Conservation (phyloP, 2,113 vertebrate genomes). For the Pimephales promelas region DNA sequence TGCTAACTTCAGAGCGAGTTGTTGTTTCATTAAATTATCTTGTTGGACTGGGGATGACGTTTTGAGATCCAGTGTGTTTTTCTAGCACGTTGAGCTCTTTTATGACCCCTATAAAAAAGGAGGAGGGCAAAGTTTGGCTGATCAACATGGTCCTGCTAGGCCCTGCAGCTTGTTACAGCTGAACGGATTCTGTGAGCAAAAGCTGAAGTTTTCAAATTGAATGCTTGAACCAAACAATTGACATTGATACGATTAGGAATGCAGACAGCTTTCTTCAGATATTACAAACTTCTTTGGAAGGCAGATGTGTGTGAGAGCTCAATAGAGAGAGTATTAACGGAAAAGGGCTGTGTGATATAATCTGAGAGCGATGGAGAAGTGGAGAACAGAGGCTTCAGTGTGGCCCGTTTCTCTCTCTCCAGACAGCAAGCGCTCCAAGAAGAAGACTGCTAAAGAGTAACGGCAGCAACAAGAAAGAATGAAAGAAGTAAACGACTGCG, state of each 20-base stretch:
- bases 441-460: conserved; percentile 45
- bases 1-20: not conserved
- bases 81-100: not conserved
- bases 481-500: conserved; percentile 18
- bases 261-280: not conserved
- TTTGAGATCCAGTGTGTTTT: not conserved
- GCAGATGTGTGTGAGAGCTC: not conserved
- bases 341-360: conserved; percentile 27
- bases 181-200: not conserved
- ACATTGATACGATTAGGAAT: not conserved
- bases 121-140: not conserved
- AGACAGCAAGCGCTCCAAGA: not conserved
- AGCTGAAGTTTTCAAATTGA: not conserved
- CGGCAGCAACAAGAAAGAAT: conserved; percentile 4
- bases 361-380: conserved; percentile 2
- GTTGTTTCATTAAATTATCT: not conserved
- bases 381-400: conserved; percentile 54
- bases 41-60: not conserved
- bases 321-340: not conserved
- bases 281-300: not conserved
- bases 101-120: not conserved
- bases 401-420: conserved; percentile 22
- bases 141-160: not conserved
- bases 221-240: not conserved
- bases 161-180: not conserved